Conservation (phyloP, 1,140 invertebrate genomes). For the Pseudachorutes palmiensis region DNA sequence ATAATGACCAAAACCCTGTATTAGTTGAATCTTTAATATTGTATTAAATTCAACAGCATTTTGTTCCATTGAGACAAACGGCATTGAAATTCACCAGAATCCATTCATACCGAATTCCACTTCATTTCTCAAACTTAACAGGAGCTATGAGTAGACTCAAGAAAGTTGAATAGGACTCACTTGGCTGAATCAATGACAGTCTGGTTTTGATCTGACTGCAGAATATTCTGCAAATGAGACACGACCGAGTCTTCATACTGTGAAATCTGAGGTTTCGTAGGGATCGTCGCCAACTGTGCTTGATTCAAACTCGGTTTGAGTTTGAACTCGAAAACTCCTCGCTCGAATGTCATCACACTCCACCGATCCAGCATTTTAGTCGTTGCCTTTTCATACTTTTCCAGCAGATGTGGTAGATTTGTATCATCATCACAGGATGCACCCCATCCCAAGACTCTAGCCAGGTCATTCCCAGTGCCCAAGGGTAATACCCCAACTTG, state of each 20-base stretch:
- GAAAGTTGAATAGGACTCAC: constrained; percentile 44
- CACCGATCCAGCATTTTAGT: constrained; percentile 93
- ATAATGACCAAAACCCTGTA: too few relatives aligned
- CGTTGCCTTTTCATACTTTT: constrained; percentile 86
- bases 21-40: too few relatives aligned
- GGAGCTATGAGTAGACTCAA: not conserved
- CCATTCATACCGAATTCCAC: too few relatives aligned
- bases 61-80: too few relatives aligned
- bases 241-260: constrained; percentile 63
- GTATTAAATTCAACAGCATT: too few relatives aligned
- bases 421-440: constrained; percentile 90
- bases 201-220: constrained; percentile 72
- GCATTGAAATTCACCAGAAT: too few relatives aligned
- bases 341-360: constrained; percentile 80
- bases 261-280: constrained; percentile 33
- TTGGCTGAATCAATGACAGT: constrained; percentile 67
- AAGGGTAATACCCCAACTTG: constrained; percentile 85
- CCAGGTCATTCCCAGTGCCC: constrained; percentile 92
- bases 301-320: constrained; percentile 30
- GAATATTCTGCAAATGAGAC: constrained; percentile 72
- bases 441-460: constrained; percentile 90
- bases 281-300: constrained; percentile 22
- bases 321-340: constrained; percentile 31
- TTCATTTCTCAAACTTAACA: too few relatives aligned
- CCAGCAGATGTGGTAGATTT: constrained; percentile 79